These are phyloP conservation scores for Picathartes gymnocephalus DNA, from an alignment of 2,113 vertebrate genomes.

Conservation along the genomic window DNA sequence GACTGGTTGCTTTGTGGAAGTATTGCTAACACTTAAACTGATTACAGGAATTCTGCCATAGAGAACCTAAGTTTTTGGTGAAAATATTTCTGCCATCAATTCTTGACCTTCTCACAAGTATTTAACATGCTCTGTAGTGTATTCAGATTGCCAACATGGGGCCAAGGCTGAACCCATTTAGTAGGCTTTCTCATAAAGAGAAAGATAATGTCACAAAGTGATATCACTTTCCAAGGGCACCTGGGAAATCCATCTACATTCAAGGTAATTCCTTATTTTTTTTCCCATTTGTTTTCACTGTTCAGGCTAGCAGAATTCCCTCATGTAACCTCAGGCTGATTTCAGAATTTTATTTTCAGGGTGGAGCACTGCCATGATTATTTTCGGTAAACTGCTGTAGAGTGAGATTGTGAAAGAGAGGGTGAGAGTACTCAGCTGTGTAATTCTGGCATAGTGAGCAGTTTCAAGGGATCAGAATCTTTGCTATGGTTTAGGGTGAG, in stretches of 20 bases:
- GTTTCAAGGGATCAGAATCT: slow-evolving; percentile 57
- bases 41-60: not conserved
- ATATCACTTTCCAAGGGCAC: not conserved
- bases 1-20: not conserved
- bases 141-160: not conserved
- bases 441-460: slow-evolving; percentile 45
- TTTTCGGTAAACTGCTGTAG: not conserved
- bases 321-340: slow-evolving; percentile 26
- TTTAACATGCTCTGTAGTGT: not conserved
- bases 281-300: not conserved
- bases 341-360: slow-evolving; percentile 56
- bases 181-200: not conserved
- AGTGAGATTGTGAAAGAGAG: slow-evolving; percentile 43
- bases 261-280: not conserved
- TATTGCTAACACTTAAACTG: not conserved
- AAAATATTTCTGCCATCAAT: not conserved
- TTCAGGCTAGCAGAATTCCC: not conserved
- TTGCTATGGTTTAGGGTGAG: slow-evolving; percentile 39
- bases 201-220: not conserved
- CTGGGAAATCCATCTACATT: not conserved
- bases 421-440: slow-evolving; percentile 26
- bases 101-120: not conserved
- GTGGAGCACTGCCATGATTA: slow-evolving; percentile 19
- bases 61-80: not conserved
- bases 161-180: not conserved